These are phyloP conservation scores for Phainopepla nitens DNA, from an alignment of 2,113 vertebrate genomes.

Conservation along the genomic window DNA sequence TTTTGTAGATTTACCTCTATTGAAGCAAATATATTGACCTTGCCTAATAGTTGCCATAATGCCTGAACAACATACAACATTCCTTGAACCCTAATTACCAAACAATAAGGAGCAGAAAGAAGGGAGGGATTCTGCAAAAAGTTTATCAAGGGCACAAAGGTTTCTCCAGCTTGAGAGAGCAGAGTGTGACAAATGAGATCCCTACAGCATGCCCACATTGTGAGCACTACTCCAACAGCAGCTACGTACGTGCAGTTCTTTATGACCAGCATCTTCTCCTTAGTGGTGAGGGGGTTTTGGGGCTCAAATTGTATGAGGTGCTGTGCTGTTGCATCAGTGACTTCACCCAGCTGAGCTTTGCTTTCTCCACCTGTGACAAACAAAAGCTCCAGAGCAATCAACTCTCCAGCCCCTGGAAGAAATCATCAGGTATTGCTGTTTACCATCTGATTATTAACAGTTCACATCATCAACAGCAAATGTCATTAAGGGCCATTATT, in stretches of 20 bases:
- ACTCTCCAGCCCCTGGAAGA: slow-evolving; percentile 79
- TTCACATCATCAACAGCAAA: background rate
- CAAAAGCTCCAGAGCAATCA: slow-evolving; percentile 79
- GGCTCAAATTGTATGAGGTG: slow-evolving; percentile 80
- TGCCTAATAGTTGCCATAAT: background rate
- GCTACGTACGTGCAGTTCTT: slow-evolving; percentile 81
- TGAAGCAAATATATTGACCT: background rate
- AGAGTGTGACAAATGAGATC: background rate
- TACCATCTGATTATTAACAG: background rate
- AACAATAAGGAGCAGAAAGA: background rate
- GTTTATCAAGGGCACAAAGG: background rate
- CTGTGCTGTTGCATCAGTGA: slow-evolving; percentile 77
- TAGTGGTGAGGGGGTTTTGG: slow-evolving; percentile 71
- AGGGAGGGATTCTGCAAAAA: background rate
- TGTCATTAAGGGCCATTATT: background rate
- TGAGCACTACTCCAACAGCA: background rate
- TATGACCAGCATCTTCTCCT: slow-evolving; percentile 77
- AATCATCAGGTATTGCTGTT: background rate
- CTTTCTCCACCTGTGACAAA: slow-evolving; percentile 75
- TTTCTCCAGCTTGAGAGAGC: background rate
- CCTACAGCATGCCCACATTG: background rate
- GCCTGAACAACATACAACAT: background rate
- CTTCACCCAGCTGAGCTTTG: slow-evolving; percentile 66
- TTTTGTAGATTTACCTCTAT: background rate
- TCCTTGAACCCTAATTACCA: background rate